Evolutionary conservation across 2,797 vertebrate species (phyloP).

Genomic region (Ataeniobius toweri): DNA sequence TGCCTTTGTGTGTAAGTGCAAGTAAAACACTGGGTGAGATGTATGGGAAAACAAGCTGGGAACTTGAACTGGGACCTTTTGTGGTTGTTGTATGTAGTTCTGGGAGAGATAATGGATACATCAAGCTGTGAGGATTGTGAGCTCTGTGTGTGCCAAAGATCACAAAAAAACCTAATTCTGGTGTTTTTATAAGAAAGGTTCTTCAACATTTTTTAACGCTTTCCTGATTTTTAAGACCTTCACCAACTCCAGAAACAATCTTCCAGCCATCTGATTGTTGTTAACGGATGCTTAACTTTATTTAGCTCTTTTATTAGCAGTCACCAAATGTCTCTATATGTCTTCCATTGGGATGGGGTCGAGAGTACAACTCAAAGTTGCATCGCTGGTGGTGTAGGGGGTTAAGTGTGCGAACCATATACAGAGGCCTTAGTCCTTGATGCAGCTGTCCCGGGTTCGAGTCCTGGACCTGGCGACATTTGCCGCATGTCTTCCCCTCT

Average conservation of each 20-base stretch:
- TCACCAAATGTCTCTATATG: constrained; percentile 18
- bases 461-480: too few relatives aligned
- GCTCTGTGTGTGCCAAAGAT: constrained; percentile 8
- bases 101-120: constrained; percentile 15
- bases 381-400: too few relatives aligned
- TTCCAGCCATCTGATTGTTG: constrained; percentile 30
- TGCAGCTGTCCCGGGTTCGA: too few relatives aligned
- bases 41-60: constrained; percentile 45
- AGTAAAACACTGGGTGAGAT: constrained; percentile 46
- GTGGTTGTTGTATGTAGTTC: constrained; percentile 34
- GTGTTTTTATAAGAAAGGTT: constrained; percentile 5
- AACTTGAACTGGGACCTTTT: constrained; percentile 32
- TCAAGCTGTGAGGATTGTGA: constrained; percentile 4
- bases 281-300: constrained; percentile 31
- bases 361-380: neutral
- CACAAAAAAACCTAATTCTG: neutral
- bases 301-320: constrained; percentile 26
- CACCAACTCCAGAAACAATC: constrained; percentile 27
- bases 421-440: too few relatives aligned
- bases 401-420: too few relatives aligned
- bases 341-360: constrained; percentile 14
- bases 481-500: too few relatives aligned
- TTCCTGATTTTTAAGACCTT: constrained; percentile 10
- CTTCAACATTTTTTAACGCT: constrained; percentile 11
- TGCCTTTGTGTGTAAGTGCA: constrained; percentile 27